A percentile compares a stretch with the other conserved stretches of the same genome.
Evolutionary conservation across 2,113 vertebrate genomes (phyloP).

Genomic region (Columba livia): DNA sequence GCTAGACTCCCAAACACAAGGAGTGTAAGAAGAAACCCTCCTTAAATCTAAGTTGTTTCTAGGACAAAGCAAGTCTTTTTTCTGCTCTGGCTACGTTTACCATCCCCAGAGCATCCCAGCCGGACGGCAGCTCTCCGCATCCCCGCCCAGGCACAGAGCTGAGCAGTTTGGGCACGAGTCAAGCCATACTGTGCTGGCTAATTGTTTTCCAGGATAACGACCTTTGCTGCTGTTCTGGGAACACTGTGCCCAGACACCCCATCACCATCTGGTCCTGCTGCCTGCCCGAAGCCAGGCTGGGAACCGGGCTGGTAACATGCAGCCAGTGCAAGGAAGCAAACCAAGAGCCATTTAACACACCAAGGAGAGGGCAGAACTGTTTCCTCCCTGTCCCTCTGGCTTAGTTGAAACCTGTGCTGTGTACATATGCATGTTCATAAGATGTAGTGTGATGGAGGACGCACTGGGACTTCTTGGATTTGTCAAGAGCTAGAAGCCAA

Average conservation of each 20-base stretch:
- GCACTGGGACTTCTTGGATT: slow-evolving; percentile 50
- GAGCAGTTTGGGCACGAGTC: neutral
- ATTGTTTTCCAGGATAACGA: rapidly evolving
- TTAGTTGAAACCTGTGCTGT: slow-evolving; percentile 31
- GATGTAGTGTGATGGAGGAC: slow-evolving; percentile 17
- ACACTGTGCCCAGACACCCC: neutral
- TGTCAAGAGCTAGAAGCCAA: slow-evolving; percentile 71
- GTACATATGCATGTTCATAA: slow-evolving; percentile 62
- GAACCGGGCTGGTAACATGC: rapidly evolving
- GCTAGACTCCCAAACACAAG: neutral
- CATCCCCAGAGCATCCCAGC: neutral
- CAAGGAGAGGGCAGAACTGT: neutral
- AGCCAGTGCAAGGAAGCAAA: neutral
- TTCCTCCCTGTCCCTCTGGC: neutral
- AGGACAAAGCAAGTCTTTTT: neutral
- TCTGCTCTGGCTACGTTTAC: neutral
- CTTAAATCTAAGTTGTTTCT: neutral
- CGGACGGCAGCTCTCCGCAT: neutral
- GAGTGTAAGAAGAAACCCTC: neutral
- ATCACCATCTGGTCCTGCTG: neutral
- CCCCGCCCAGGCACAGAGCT: rapidly evolving
- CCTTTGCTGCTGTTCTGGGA: neutral
- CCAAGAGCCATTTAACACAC: neutral
- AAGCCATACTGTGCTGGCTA: neutral
- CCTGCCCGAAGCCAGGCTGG: neutral